Base-by-base conservation (phyloP, 2,888 invertebrate species). In the Unio pictorum region DNA sequence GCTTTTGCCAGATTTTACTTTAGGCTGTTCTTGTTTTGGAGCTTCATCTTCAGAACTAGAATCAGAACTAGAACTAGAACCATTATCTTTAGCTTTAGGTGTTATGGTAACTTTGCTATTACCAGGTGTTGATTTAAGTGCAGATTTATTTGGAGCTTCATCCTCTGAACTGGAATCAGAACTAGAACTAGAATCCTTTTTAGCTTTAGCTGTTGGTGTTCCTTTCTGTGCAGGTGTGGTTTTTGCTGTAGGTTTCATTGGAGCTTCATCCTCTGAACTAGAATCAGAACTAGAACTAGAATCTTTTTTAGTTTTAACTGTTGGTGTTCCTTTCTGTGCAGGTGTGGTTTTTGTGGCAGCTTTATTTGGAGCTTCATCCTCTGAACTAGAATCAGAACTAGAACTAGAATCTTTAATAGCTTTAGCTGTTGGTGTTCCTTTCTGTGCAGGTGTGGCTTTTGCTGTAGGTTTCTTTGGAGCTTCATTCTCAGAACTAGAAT, bases 341-440 rank as follows among this genome's bases (percentile, higher is more conserved):
- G 64, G 61, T 23, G 62, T 45, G 28, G 55, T 34, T 61, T 72
- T 70, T 26, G 60, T 18, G 0, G 66, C 26, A n/a, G 66, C 34
- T 26, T 71, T 74, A 5, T 66, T 64, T 20, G 60, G 55, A 8
- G 56, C 67, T 59, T 71, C 72, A 56, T 71, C 74, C 54, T 71
- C 70, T 17, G 73, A 71, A 67, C 72, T 74, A 18, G 76, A 74
- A 63, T 79, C 80, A 59, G 72, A 69, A 70, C 77, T 76, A 45
- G 45, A 45, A 45, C 45, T 45, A 1, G 45, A 45, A 11, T 45
- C 45, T 45, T 45, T 45, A 11, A 3, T 2, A 45, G 45, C 1
- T 45, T 45, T 45, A 45, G 3, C 11, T 45, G 45, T 45, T 11
- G 11, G 45, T 45, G 45, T 45, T 45, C 45, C 66, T 23, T 66